Base-by-base conservation (phyloP, 2,113 vertebrate genomes). In the Cheirogaleus medius region DNA sequence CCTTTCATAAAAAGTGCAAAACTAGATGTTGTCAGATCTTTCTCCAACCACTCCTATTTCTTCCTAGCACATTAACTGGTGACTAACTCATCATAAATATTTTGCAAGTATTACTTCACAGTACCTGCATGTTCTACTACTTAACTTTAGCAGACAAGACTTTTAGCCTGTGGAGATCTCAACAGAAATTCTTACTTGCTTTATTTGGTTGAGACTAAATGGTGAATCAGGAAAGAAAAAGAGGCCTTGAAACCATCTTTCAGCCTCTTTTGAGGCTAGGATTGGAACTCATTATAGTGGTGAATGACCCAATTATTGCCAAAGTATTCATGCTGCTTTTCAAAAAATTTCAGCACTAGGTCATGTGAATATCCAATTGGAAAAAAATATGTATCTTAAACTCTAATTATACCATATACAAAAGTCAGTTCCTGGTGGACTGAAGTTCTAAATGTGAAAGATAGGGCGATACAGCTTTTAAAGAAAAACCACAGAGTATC, bases 381-480 rank as follows among this genome's bases (percentile, higher is more conserved):
- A 1, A 1, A 27, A 6, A 27, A 15, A 37, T 12, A 58, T 8
- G 6, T 60, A 63, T 80, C 78, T 82, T 76, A 81, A 89, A 85
- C 27, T 85, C 58, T 69, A 91, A 90, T 91, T 64, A 95, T 1
- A 83, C 42, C 34, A 84, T 29, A 68, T 17, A 82, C 5, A 94
- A 90, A 82, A 76, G 68, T 58, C 58, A 58, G 29, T 87, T 86
- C n/a, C n/a, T 80, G 21, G 49, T 42, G 52, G 13, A 73, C 39
- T 83, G 44, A 1, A 87, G 78, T 54, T 56, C 37, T 92, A 94
- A 95, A 80, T 83, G 21, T 86, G 47, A 97, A 96, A 92, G 32
- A 90, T 56, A 83, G 52, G 23, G 23, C 32, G 83, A 34, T 32
- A 69, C 85, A 66, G 3, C 20, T 54, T n/a, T 96, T 29, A 96